Percentiles rank a stretch among this genome's conserved stretches.
Conservation (phyloP, 2,888 invertebrate species). For the Phengaris alcon region DNA sequence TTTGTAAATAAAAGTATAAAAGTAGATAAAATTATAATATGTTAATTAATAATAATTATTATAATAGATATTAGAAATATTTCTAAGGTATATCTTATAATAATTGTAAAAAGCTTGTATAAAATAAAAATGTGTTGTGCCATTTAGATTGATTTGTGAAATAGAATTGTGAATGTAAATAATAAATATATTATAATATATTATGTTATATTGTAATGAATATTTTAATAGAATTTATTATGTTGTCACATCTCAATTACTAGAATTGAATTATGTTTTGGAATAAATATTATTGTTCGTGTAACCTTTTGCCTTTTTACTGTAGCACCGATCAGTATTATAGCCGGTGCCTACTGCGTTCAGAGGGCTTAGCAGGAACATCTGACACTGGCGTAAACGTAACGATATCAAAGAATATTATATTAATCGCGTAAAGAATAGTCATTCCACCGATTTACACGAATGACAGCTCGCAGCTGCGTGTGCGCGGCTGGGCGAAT, state of each 20-base stretch:
- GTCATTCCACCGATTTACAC: no score
- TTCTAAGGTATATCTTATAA: neutral
- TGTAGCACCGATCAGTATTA: no score
- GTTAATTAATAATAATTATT: neutral
- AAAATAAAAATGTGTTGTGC: neutral
- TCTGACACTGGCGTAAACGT: no score
- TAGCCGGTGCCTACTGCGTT: no score
- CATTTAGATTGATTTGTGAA: neutral
- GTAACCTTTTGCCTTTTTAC: neutral
- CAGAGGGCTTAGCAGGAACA: no score
- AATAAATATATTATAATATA: neutral
- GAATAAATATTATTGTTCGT: conserved; percentile 1
- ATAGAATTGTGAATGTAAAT: neutral
- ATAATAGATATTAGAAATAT: neutral
- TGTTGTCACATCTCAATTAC: neutral
- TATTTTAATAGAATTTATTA: neutral
- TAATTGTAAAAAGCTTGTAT: neutral
- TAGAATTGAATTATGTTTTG: neutral
- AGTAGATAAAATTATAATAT: no score
- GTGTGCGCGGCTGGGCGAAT: no score
- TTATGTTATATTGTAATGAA: neutral
- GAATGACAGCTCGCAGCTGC: no score
- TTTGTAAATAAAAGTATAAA: no score
- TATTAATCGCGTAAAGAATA: no score
- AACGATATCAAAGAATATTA: no score